Base-by-base conservation (phyloP, 2,113 vertebrate species). In the Phyllostomus hastatus region DNA sequence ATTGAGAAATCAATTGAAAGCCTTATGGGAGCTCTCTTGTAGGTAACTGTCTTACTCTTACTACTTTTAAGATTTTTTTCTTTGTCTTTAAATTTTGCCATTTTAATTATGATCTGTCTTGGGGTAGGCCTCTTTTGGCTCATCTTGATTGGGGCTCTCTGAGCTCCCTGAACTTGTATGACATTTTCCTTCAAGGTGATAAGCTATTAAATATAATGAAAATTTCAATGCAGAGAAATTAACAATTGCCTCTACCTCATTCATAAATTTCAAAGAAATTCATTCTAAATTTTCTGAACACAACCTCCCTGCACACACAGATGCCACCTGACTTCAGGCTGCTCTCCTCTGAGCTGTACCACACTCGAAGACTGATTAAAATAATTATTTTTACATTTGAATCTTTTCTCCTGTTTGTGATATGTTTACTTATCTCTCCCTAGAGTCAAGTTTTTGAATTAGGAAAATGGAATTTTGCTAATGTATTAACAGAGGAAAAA, bases 331-430 rank as follows among this genome's bases (percentile, higher is more conserved):
- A 31, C 81, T 94, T 90, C 43, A 90, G 76, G n/a, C 66, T 81
- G 6, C 73, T 94, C 41, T 90, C 52, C n/a, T 83, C 41, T 72
- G 46, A 10, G 46, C 26, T 84, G 33, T 64, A 73, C 5, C 16
- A 84, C 72, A 92, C 12, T 61, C 84, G 64, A 97, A 92, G 46
- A 50, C 20, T 61, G 22, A 95, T 90, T 73, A 80, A 95, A 94
- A 94, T 82, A 52, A 87, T 72, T 69, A 86, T 59, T 93, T 93
- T 94, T 84, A 61, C 9, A 70, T 88, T 92, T 88, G 28, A 89
- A 79, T 83, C 20, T 61, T 88, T 80, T 72, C 83, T 89, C 11
- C 76, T 88, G 6, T 9, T 43, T 57, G 10, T 83, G 79, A 59
- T 61, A 66, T 41, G 5, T 83, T 95, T 79, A 24, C 19, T 90